A percentile compares a stretch with the other conserved stretches of the same genome.
Evolutionary conservation across 2,797 vertebrate species (phyloP).

Genomic region (Crypturellus tataupa): DNA sequence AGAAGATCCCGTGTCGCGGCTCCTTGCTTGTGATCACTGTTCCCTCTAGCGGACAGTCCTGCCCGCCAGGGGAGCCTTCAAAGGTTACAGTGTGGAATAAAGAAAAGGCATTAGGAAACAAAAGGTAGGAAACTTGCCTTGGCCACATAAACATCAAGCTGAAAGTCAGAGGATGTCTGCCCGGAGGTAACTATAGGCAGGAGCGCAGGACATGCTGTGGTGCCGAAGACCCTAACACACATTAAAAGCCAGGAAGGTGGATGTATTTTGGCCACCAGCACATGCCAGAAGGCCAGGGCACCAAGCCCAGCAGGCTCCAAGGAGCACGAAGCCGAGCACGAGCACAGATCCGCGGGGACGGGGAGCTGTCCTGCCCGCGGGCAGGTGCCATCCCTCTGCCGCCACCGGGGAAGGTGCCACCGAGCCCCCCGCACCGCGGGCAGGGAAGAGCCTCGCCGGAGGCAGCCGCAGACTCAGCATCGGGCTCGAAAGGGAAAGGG

Average conservation of each 20-base stretch:
- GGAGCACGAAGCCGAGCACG: background rate
- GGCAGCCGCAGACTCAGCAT: background rate
- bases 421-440: background rate
- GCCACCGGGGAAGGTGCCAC: background rate
- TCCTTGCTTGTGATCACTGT: rapidly evolving
- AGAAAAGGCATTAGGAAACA: background rate
- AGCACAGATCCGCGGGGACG: background rate
- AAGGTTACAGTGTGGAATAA: background rate
- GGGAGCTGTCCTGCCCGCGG: no score
- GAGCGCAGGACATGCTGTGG: background rate
- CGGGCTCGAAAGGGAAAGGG: background rate
- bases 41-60: background rate
- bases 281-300: no score
- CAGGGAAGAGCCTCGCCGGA: background rate
- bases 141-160: background rate
- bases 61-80: background rate
- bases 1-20: background rate
- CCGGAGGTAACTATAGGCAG: background rate
- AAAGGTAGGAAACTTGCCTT: background rate
- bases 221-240: background rate
- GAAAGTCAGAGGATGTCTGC: background rate
- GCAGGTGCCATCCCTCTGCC: no score
- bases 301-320: background rate
- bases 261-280: background rate
- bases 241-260: background rate